A percentile compares a stretch with the other conserved stretches of the same genome.
These are phyloP conservation scores for Erebia ligea DNA, from an alignment of 2,888 invertebrate genomes.

Conservation along the genomic window DNA sequence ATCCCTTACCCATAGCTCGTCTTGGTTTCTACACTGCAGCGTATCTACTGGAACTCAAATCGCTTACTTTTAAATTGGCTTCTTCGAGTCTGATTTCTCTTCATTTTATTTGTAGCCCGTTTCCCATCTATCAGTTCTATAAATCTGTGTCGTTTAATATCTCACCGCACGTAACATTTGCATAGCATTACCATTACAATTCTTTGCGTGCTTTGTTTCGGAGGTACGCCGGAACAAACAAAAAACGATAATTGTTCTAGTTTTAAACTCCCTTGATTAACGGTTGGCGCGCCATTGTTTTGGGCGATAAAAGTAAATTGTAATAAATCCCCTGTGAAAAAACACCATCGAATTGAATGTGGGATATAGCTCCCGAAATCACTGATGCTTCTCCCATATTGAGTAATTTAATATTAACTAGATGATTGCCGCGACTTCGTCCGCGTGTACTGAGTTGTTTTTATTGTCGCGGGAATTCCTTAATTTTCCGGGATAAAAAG, in stretches of 20 bases:
- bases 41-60: no score
- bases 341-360: conserved; percentile 7
- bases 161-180: conserved; percentile 49
- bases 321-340: conserved; percentile 15
- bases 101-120: no score
- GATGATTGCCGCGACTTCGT: no score
- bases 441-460: no score
- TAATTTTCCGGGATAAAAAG: no score
- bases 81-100: no score
- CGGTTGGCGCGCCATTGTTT: conserved; percentile 19
- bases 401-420: no score
- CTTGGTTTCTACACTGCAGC: no score
- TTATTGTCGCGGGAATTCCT: no score
- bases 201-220: conserved; percentile 42
- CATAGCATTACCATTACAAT: conserved; percentile 64
- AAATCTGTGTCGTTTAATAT: conserved; percentile 42
- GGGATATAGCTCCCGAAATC: not conserved
- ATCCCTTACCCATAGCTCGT: no score
- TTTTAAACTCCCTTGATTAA: conserved; percentile 36
- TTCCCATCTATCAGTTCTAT: not conserved
- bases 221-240: conserved; percentile 23
- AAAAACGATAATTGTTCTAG: conserved; percentile 44
- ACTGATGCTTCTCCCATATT: no score
- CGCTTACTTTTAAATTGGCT: no score
- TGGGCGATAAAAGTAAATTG: conserved; percentile 20